A percentile compares a stretch with the other conserved stretches of the same genome.
phyloP scores from a whole-genome alignment of 2,888 invertebrate genomes.

The Hirtodrosophila confusa region DNA sequence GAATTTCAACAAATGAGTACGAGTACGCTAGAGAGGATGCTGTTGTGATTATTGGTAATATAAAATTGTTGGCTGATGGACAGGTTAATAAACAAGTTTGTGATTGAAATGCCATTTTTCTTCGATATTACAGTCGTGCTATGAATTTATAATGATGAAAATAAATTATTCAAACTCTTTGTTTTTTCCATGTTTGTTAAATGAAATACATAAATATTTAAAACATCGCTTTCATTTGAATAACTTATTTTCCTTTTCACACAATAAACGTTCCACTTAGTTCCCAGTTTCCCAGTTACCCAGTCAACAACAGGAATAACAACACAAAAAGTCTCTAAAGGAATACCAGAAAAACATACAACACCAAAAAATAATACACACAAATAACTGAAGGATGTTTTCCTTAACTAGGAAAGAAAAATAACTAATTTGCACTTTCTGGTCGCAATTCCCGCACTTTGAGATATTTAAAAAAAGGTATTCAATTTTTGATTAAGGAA shows the following conservation, averaged over 20 bases:
- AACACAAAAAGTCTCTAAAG: constrained; percentile 24
- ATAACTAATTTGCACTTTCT: constrained; percentile 77
- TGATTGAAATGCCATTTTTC: constrained; percentile 9
- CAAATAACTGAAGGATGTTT: constrained; percentile 25
- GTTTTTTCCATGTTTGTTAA: no score
- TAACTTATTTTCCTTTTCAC: constrained; percentile 5
- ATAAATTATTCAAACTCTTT: no score
- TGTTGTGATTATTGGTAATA: constrained; percentile 7
- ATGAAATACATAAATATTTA: no score
- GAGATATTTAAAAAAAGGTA: not conserved
- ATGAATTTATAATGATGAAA: no score
- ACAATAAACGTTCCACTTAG: not conserved
- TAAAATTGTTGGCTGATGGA: constrained; percentile 3
- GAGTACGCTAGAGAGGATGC: constrained; percentile 5
- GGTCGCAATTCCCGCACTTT: constrained; percentile 67
- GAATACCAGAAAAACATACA: constrained; percentile 40
- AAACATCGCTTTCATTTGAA: not conserved
- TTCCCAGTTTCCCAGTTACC: constrained; percentile 15
- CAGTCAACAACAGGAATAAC: constrained; percentile 23
- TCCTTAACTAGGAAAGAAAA: constrained; percentile 26
- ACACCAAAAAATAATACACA: constrained; percentile 55
- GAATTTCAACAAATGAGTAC: not conserved
- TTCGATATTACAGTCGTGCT: constrained; percentile 6
- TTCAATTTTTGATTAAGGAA: constrained; percentile 2
- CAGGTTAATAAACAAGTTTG: constrained; percentile 6